These are phyloP conservation scores for Cydia strobilella DNA, from an alignment of 1,140 invertebrate species.

Conservation along the genomic window DNA sequence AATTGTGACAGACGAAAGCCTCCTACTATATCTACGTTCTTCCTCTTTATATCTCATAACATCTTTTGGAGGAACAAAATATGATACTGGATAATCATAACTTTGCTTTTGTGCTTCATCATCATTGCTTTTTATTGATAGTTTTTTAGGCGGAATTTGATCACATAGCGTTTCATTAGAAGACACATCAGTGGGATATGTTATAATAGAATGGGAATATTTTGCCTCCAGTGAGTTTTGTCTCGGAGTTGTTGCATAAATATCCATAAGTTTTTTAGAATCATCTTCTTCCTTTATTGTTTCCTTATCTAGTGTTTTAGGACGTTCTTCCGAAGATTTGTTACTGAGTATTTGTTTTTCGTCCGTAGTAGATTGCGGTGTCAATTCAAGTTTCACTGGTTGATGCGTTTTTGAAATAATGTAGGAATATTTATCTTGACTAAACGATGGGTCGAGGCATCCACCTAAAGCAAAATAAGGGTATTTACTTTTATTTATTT, in stretches of 20 bases:
- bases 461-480: neutral
- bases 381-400: constrained; percentile 17
- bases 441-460: constrained; percentile 51
- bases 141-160: constrained; percentile 39
- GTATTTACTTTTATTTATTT: neutral
- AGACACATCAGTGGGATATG: constrained; percentile 49
- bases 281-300: neutral
- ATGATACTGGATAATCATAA: constrained; percentile 46
- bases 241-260: constrained; percentile 12
- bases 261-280: neutral
- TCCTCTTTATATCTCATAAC: constrained; percentile 1
- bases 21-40: constrained; percentile 20
- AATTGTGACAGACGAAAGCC: neutral
- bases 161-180: constrained; percentile 37
- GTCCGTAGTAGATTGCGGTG: neutral
- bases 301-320: constrained; percentile 23
- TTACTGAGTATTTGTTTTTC: constrained; percentile 23
- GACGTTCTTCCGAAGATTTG: constrained; percentile 34
- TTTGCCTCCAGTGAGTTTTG: constrained; percentile 39
- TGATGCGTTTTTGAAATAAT: constrained; percentile 34
- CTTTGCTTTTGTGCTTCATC: constrained; percentile 42
- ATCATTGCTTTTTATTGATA: constrained; percentile 36
- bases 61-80: constrained; percentile 50
- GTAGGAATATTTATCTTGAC: constrained; percentile 66
- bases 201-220: constrained; percentile 53